Base-by-base conservation (phyloP, 2,888 invertebrate genomes). In the Hyposoter dolosus region DNA sequence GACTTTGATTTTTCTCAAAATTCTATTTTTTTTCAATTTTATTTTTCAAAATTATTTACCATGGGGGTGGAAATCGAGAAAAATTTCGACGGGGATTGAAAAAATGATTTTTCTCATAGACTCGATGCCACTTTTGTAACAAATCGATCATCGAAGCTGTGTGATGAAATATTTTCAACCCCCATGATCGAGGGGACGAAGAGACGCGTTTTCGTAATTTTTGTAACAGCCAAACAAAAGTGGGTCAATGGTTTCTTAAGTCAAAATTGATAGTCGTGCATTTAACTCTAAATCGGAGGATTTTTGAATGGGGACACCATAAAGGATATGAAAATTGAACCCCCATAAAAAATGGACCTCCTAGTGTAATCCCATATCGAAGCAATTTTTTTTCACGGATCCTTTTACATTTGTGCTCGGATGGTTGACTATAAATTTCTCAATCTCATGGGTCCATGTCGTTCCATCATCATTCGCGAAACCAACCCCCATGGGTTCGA, bases 381-480 rank as follows among this genome's bases (percentile, higher is more conserved):
- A 28, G 28, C 5, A 60, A 28, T 60, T 56, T 60, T 60, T 53
- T 28, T 28, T 60, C 5, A 28, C 28, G 9, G 6, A 12, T 60
- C 28, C 1, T 15, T 28, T 28, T 47, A 53, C 43, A 43, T 60
- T 40, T 45, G 19, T 43, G 47, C 10, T n/a, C 7, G 28, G 35
- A 76, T 76, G 28, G 47, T 47, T 65, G 15, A 32, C 19, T 9
- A 65, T 65, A 50, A 76, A 66, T 66, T 50, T 50, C 15, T 77
- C 47, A 77, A 66, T 77, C n/a, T 19, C 32, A 28, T 40, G 47
- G 12, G 15, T 28, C 23, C 47, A 23, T 19, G 50, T 40, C 75
- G 63, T 65, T 40, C 35, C 19, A 66, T 77, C 50, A 35, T 65
- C 43, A 32, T 3, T 66, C 32, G 28, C 32, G 50, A 5, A n/a